Evolutionary conservation across 2,888 invertebrate genomes (phyloP), one percentile per base, ranked within the genome.

Genomic region (Oligia latruncula): DNA sequence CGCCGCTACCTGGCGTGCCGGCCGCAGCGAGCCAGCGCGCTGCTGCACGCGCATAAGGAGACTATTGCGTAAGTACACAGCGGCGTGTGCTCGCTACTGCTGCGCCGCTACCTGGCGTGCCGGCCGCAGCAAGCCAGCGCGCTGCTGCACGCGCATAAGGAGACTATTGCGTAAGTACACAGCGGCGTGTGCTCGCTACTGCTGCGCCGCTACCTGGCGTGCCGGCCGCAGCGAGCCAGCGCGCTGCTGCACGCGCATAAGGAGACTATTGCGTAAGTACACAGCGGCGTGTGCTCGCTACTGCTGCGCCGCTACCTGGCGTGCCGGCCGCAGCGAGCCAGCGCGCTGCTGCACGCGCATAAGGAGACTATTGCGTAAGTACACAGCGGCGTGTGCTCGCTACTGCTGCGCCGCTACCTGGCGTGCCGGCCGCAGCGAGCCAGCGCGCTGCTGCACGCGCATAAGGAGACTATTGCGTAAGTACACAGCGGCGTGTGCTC

Each of bases 331-430:
- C 64, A 97, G 97, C 88, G 97, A 95, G 91, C 98, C 17, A 96
- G 98, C 23, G 91, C 92, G 29, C 98, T 98, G 91, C 97, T 99
- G 76, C 98, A 98, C 90, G 97, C 97, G 90, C 98, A 98, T 93
- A 97, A 98, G 11, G 97, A 97, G 65, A 96, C 98, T 20, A 96
- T 99, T 55, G 98, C 98, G 98, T 98, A 93, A n/a, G n/a, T n/a
- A n/a, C n/a, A n/a, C 97, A 98, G 98, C 58, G 97, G 97, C 43
- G 95, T 97, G 98, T 98, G 90, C 98, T 98, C 88, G 65, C 97
- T 99, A 81, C 96, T 98, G 77, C 98, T 99, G 83, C 98, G 99
- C 87, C 97, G 98, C 67, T 99, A 98, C 95, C 97, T 98, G 81
- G 97, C 98, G 97, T 76, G 97, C 97, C 80, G 98, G 97, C 96